A percentile compares a stretch with the other conserved stretches of the same genome.
Conservation (phyloP, 2,888 invertebrate genomes). For the Tachina lurida region DNA sequence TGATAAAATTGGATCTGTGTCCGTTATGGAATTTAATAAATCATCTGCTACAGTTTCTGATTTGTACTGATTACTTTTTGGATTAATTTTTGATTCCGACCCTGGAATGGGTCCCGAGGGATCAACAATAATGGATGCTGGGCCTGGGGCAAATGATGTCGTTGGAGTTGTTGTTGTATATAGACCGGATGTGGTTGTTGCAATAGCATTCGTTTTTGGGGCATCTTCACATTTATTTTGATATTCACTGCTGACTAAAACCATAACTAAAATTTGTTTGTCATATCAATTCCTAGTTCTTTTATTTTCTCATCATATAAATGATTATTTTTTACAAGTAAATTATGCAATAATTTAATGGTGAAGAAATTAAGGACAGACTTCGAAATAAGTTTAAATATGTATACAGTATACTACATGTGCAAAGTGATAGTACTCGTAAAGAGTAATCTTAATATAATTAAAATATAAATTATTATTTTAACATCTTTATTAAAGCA, state of each 20-base stretch:
- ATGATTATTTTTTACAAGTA: not conserved
- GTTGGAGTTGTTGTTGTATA: slow-evolving; percentile 53
- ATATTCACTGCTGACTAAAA: slow-evolving; percentile 82
- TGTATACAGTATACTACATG: not conserved
- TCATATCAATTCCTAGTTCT: not conserved
- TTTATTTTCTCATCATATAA: not conserved
- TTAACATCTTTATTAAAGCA: too few relatives aligned
- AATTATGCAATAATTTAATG: not conserved
- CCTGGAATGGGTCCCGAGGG: slow-evolving; percentile 55
- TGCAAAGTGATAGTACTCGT: too few relatives aligned
- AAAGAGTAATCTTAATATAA: too few relatives aligned
- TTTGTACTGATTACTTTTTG: slow-evolving; percentile 14
- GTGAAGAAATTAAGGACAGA: too few relatives aligned
- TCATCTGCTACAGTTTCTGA: slow-evolving; percentile 49
- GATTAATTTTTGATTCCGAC: slow-evolving; percentile 29
- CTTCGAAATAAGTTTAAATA: not conserved
- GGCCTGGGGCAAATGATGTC: slow-evolving; percentile 66
- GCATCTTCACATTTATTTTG: slow-evolving; percentile 77
- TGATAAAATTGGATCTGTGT: slow-evolving; percentile 16
- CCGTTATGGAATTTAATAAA: slow-evolving; percentile 49
- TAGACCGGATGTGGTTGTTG: slow-evolving; percentile 67
- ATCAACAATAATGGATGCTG: slow-evolving; percentile 58
- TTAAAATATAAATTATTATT: too few relatives aligned
- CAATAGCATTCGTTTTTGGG: slow-evolving; percentile 73
- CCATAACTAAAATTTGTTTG: slow-evolving; percentile 77